phyloP scores from a whole-genome alignment of 2,888 invertebrate genomes.

The Caenorhabditis zanzibari region DNA sequence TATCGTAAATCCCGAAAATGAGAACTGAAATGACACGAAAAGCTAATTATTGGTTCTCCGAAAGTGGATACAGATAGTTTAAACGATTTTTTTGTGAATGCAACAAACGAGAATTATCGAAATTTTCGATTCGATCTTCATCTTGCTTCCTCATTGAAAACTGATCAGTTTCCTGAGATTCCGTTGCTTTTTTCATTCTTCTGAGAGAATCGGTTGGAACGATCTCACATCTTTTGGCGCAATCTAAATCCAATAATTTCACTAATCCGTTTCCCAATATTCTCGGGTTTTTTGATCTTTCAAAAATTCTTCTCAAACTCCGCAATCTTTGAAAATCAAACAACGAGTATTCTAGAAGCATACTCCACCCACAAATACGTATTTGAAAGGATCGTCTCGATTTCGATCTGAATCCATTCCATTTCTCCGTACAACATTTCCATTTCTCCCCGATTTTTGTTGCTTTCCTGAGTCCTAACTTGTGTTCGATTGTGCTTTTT shows the following conservation, averaged over 20 bases:
- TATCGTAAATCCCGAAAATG: background rate
- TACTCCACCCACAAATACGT: constrained; percentile 9
- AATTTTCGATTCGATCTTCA: constrained; percentile 13
- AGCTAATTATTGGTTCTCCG: background rate
- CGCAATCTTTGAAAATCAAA: constrained; percentile 4
- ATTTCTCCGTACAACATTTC: background rate
- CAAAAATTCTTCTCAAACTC: constrained; percentile 6
- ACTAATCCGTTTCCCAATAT: constrained; percentile 25
- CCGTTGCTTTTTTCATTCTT: constrained; percentile 11
- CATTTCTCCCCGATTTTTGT: background rate
- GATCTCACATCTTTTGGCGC: constrained; percentile 37
- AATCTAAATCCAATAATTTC: constrained; percentile 43
- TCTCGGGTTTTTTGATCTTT: constrained; percentile 16
- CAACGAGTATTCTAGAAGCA: constrained; percentile 28
- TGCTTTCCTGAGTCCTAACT: background rate
- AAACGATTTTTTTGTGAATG: constrained; percentile 19
- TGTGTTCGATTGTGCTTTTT: background rate
- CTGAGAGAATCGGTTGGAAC: constrained; percentile 4
- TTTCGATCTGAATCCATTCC: constrained; percentile 9
- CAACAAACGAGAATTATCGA: constrained; percentile 9
- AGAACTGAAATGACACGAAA: background rate
- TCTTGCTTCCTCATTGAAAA: constrained; percentile 8
- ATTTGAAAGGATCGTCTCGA: background rate
- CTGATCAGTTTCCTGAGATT: constrained; percentile 21
- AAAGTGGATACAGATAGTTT: background rate